phyloP scores from a whole-genome alignment of 2,113 vertebrate species.

The Pedetes capensis region DNA sequence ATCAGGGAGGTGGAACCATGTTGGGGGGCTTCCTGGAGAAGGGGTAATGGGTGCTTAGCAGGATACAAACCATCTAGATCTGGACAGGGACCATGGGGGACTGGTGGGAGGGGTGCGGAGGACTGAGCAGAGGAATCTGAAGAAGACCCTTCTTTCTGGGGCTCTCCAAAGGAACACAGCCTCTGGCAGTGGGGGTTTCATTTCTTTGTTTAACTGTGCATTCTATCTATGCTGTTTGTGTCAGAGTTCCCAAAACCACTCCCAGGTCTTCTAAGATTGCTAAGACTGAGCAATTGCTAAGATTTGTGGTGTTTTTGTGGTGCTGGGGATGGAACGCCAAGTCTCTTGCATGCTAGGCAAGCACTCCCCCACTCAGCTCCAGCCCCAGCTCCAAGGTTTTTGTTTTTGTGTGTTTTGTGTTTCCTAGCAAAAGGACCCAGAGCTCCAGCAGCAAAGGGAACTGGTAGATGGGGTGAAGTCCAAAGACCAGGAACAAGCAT shows the following conservation, averaged over 20 bases:
- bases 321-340: neutral
- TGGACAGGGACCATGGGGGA: neutral
- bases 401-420: neutral
- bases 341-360: neutral
- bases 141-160: neutral
- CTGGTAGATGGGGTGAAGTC: neutral
- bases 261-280: too few species aligned
- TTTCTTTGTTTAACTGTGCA: neutral
- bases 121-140: neutral
- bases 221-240: neutral
- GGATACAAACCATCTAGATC: neutral
- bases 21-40: neutral
- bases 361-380: neutral
- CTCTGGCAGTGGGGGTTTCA: neutral
- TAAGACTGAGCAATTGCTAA: neutral
- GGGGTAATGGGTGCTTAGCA: too few species aligned
- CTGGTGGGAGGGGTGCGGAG: fast-evolving
- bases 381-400: neutral
- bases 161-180: neutral
- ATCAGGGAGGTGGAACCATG: fast-evolving
- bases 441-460: neutral
- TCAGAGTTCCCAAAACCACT: neutral
- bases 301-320: neutral
- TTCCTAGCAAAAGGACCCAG: neutral
- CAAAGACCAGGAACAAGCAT: neutral